Evolutionary conservation across 2,113 vertebrate species (phyloP).

Genomic region (Cranoglanis bouderius): DNA sequence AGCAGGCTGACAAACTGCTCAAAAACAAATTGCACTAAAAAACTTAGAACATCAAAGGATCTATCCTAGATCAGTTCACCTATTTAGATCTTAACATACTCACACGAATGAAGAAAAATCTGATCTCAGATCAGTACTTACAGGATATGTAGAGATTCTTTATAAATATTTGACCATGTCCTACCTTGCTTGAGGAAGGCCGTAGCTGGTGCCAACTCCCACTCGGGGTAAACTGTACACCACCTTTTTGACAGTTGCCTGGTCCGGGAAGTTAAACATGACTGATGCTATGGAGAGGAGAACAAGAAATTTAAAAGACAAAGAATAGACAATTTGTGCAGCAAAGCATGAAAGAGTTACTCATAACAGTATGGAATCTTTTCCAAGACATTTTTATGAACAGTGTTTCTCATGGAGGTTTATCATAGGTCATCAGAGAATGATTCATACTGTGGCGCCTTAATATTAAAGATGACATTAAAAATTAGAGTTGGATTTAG

Average conservation of each 20-base stretch:
- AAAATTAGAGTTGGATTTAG: neutral
- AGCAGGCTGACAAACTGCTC: neutral
- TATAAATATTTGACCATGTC: neutral
- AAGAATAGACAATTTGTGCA: neutral
- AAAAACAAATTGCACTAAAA: slow-evolving; percentile 15
- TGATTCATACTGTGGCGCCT: neutral
- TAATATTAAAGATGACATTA: neutral
- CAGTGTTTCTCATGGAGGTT: neutral
- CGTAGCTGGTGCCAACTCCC: slow-evolving; percentile 98
- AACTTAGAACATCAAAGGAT: neutral
- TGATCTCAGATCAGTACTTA: neutral
- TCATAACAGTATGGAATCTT: no score
- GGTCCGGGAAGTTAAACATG: slow-evolving; percentile 99
- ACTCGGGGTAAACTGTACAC: slow-evolving; percentile 98
- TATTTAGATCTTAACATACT: neutral
- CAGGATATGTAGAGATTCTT: neutral
- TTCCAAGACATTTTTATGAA: no score
- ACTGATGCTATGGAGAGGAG: slow-evolving; percentile 83
- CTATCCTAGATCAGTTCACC: neutral
- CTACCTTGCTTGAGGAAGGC: slow-evolving; percentile 96
- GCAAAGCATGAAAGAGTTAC: neutral
- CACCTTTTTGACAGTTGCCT: slow-evolving; percentile 96
- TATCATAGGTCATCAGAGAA: neutral
- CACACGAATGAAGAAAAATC: neutral
- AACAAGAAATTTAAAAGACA: neutral